Evolutionary conservation across 2,113 vertebrate species (phyloP), one percentile per base, ranked within the genome.

Genomic region (Motacilla alba): DNA sequence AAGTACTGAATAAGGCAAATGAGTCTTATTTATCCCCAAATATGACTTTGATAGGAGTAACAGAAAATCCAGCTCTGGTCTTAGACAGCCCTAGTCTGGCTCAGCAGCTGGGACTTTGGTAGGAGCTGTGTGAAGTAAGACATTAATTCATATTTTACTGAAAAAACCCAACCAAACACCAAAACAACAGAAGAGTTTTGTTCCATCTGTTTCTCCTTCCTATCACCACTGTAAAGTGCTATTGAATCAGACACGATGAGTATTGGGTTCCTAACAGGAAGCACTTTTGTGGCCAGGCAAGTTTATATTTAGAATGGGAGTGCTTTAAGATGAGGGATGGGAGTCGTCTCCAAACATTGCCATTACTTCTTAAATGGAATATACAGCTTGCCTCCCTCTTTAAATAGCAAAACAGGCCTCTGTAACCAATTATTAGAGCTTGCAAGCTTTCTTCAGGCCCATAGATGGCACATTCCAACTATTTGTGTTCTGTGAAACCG

Each of bases 381-480:
- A 84, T 56, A 79, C 66, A 76, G 52, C 58, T 86, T 64, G 43
- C 3, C 8, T 94, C 30, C 15, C 43, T 52, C 73, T 84, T 89
- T 78, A 94, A 94, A 87, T 47, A 89, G 68, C 60, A 83, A 39
- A 90, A 47, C 2, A 3, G 50, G 59, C 28, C 15, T 56, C 33
- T 70, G 41, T 66, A 88, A 60, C 52, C 62, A 33, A 76, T 60
- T 80, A 44, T 50, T 60, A 80, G 66, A 80, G 64, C 91, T 64
- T 96, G 92, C 95, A 95, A 88, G 69, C 70, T 90, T 95, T 79
- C 81, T 59, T 94, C 69, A 93, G 91, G 80, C 97, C 97, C 75
- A 52, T 96, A 97, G 97, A 84, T 97, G 97, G 96, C 97, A 96
- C 62, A 83, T 91, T 96, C 68, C 81, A 83, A 91, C 97, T 89